Percentiles rank a stretch among this genome's conserved stretches.
Evolutionary conservation across 2,113 vertebrate genomes (phyloP).

Genomic region (Mobula birostris): DNA sequence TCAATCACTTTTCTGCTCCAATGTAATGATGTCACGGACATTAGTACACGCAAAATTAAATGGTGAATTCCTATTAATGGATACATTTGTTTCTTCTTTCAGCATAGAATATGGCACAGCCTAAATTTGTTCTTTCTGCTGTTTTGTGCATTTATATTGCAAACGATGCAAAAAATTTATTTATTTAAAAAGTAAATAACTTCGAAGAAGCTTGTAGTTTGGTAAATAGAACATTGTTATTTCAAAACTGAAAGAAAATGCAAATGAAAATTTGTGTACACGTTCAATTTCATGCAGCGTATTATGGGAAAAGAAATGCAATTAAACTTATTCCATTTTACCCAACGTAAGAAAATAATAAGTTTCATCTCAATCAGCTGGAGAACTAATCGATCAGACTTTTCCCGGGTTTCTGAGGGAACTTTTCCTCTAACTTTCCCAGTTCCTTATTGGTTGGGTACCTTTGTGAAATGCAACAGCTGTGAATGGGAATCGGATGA

Average conservation of each 20-base stretch:
- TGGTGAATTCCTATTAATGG: background rate
- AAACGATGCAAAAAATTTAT: no score
- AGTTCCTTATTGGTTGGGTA: background rate
- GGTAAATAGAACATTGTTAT: background rate
- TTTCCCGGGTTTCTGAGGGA: background rate
- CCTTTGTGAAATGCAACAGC: background rate
- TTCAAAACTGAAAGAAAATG: background rate
- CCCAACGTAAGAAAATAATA: background rate
- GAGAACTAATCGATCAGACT: background rate
- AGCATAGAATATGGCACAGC: background rate
- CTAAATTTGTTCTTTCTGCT: background rate
- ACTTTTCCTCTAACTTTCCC: background rate
- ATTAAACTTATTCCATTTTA: background rate
- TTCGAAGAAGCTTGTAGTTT: background rate
- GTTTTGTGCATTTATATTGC: background rate
- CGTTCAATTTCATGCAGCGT: background rate
- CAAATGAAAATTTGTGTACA: background rate
- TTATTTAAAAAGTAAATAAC: background rate
- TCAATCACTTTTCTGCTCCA: background rate
- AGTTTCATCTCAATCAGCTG: background rate
- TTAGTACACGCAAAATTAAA: background rate
- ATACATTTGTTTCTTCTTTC: conserved; percentile 1
- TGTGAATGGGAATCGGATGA: background rate
- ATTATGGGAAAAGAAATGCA: background rate
- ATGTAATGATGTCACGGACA: background rate